Conservation (phyloP, 2,888 invertebrate genomes). For the Ophioninae sp. region DNA sequence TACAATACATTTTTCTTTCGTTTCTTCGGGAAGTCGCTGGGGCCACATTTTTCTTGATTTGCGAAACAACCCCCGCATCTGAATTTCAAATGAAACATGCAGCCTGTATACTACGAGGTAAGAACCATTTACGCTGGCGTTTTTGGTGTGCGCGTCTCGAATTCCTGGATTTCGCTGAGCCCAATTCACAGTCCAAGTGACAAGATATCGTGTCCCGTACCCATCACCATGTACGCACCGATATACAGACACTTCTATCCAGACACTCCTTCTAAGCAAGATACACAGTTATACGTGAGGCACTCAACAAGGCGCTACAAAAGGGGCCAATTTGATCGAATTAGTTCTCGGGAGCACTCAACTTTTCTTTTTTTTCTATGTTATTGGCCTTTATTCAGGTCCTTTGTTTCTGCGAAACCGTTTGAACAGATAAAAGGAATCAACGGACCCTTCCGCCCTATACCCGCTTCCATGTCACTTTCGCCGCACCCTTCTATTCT, state of each 20-base stretch:
- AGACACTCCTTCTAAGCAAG: conserved; percentile 9
- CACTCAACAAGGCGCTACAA: conserved; percentile 10
- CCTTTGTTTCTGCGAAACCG: conserved; percentile 52
- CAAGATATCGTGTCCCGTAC: conserved; percentile 35
- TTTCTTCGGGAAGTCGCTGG: conserved; percentile 70
- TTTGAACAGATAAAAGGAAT: conserved; percentile 53
- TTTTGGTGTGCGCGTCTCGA: conserved; percentile 12
- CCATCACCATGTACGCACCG: conserved; percentile 22
- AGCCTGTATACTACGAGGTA: conserved; percentile 40
- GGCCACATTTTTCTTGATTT: conserved; percentile 79
- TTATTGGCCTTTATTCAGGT: not conserved
- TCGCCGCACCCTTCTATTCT: not conserved
- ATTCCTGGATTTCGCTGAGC: conserved; percentile 46
- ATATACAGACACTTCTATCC: conserved; percentile 27
- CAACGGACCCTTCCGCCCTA: conserved; percentile 21
- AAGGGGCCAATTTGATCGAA: conserved; percentile 65
- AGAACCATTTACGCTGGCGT: conserved; percentile 43
- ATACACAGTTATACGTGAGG: conserved; percentile 18
- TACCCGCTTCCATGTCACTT: not conserved
- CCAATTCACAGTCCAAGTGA: not conserved
- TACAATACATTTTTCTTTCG: conserved; percentile 58
- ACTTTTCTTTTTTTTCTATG: conserved; percentile 23
- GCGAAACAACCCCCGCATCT: conserved; percentile 77
- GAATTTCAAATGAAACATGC: conserved; percentile 74
- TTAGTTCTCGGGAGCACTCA: conserved; percentile 66